phyloP scores from a whole-genome alignment of 2,888 invertebrate species.

The Atethmia centrago region DNA sequence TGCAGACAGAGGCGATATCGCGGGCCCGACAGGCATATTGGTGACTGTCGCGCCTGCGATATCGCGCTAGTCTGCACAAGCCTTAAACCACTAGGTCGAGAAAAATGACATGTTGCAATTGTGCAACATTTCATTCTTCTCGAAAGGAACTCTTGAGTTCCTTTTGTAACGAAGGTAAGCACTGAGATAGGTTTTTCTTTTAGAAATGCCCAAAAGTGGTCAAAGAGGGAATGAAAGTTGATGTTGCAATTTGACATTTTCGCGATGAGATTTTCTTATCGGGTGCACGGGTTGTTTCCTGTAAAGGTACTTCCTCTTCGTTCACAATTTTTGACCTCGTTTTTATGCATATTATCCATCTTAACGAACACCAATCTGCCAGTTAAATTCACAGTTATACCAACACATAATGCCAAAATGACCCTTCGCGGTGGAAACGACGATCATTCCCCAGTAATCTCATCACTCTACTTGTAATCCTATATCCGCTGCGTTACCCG shows the following conservation, averaged over 20 bases:
- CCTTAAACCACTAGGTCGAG: too few relatives aligned
- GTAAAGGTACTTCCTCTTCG: background rate
- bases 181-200: background rate
- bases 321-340: too few relatives aligned
- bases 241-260: background rate
- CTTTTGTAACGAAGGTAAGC: background rate
- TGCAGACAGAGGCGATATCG: too few relatives aligned
- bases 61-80: too few relatives aligned
- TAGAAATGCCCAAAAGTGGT: too few relatives aligned
- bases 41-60: too few relatives aligned
- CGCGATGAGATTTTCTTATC: background rate
- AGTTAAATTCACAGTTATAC: background rate
- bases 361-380: background rate
- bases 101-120: too few relatives aligned
- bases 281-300: background rate
- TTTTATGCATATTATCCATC: background rate
- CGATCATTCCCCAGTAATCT: slow-evolving; percentile 43
- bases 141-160: too few relatives aligned
- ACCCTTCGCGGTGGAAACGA: background rate
- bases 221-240: too few relatives aligned
- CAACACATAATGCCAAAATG: background rate
- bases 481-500: slow-evolving; percentile 33
- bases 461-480: slow-evolving; percentile 51
- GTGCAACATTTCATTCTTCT: too few relatives aligned
- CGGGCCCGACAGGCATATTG: too few relatives aligned